Evolutionary conservation across 2,888 invertebrate species (phyloP).

Genomic region (Limnephilus rhombicus): DNA sequence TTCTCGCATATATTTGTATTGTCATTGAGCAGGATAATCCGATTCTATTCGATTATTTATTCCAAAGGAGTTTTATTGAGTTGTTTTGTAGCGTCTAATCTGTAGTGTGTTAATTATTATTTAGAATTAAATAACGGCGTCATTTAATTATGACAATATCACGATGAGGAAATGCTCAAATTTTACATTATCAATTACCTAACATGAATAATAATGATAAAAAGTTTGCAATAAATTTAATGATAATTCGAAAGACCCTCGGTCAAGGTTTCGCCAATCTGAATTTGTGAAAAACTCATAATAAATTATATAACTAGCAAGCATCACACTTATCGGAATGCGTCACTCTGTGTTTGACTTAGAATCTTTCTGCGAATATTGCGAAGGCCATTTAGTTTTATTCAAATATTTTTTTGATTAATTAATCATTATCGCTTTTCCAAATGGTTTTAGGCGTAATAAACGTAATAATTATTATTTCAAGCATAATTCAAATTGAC

Average conservation of each 20-base stretch:
- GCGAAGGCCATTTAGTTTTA: neutral
- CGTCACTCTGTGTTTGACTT: neutral
- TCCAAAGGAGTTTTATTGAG: neutral
- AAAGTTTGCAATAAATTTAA: neutral
- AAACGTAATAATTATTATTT: neutral
- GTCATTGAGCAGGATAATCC: too few species aligned
- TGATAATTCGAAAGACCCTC: neutral
- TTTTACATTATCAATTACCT: neutral
- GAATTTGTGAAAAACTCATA: neutral
- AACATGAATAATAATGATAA: neutral
- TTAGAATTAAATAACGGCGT: neutral
- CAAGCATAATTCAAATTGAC: neutral
- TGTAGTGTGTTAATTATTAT: neutral
- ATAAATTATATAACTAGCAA: neutral
- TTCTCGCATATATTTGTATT: neutral
- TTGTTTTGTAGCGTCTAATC: neutral
- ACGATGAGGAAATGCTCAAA: neutral
- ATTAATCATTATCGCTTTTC: neutral
- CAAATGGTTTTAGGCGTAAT: neutral
- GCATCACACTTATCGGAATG: neutral
- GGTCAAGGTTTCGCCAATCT: slow-evolving; percentile 1
- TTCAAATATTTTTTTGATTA: neutral
- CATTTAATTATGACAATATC: neutral
- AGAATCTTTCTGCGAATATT: neutral
- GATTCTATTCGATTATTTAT: neutral